Evolutionary conservation across 2,888 invertebrate species (phyloP).

Genomic region (Hesperia comma): DNA sequence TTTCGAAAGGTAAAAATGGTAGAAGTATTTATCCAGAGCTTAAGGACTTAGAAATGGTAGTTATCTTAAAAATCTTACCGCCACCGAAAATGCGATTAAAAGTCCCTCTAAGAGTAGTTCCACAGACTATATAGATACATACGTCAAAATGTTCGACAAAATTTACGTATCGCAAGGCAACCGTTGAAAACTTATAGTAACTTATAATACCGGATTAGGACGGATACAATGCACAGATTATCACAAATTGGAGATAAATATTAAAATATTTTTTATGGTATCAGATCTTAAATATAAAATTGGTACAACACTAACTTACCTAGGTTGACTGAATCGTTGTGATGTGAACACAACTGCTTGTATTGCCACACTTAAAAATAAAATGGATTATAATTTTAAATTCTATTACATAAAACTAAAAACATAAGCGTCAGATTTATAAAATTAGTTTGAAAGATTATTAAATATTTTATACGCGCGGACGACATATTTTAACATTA

Average conservation of each 20-base stretch:
- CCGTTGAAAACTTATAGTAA: constrained; percentile 56
- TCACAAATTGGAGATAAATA: constrained; percentile 60
- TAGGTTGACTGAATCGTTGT: constrained; percentile 69
- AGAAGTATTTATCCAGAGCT: not conserved
- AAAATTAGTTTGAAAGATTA: constrained; percentile 17
- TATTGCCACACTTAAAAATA: constrained; percentile 39
- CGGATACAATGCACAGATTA: constrained; percentile 64
- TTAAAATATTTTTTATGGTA: constrained; percentile 44
- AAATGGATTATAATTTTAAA: constrained; percentile 9
- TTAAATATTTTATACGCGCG: constrained; percentile 21
- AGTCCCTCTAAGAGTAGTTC: constrained; percentile 15
- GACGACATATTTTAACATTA: constrained; percentile 10
- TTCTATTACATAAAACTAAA: constrained; percentile 16
- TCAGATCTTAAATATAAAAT: constrained; percentile 53
- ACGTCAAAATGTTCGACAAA: constrained; percentile 10
- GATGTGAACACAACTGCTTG: constrained; percentile 57
- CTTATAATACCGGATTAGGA: constrained; percentile 53
- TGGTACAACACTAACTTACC: constrained; percentile 63
- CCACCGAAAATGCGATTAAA: constrained; percentile 56
- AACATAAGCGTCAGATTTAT: constrained; percentile 13
- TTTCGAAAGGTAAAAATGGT: constrained; percentile 16
- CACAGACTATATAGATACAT: constrained; percentile 18
- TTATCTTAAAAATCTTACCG: constrained; percentile 53
- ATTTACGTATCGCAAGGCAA: constrained; percentile 78
- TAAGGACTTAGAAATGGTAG: constrained; percentile 22